Base-by-base conservation (phyloP, 1,140 invertebrate species). In the Lasioglossum baleicum region DNA sequence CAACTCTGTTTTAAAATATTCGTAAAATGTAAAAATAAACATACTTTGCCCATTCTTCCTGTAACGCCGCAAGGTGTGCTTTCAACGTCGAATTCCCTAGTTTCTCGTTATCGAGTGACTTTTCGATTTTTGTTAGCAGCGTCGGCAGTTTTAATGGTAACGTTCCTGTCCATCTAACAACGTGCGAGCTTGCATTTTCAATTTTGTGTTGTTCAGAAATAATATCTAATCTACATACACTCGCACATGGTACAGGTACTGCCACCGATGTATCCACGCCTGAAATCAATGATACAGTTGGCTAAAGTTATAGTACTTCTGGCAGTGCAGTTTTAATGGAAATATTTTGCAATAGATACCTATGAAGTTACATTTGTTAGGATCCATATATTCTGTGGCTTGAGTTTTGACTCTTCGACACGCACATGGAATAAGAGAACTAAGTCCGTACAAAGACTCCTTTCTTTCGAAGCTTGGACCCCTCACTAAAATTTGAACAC, bases 1-100 rank as follows among this genome's bases (percentile, higher is more conserved):
- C 26, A 26, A 26, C 26, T 26, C 26, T 35, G 35, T 35, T 35
- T 35, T 35, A 35, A 35, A 75, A 51, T 69, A 11, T 42, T 13
- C 76, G 1, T 40, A 11, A 53, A 10, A n/a, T 64, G 60, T 20
- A 58, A 44, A n/a, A 44, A n/a, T 66, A 42, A 72, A 61, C 66
- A 56, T 90, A 93, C 93, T 92, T 93, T 6, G 89, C 77, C 93
- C 93, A 94, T 89, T 94, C 93, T 88, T 93, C 89, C 80, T 93
- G 91, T 5, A 94, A 66, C n/a, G 91, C 90, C 63, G 87, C 88
- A 81, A 93, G 90, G 80, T 94, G 92, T 72, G 89, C 88, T 77
- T 88, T 91, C 7, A 94, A 72, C 10, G 92, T 90, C 31, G 90
- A 89, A 69, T 93, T 91, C 63, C 87, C 83, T 35, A 94, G 83